Evolutionary conservation across 2,888 invertebrate genomes (phyloP).

Genomic region (Reticulitermes lucifugus): DNA sequence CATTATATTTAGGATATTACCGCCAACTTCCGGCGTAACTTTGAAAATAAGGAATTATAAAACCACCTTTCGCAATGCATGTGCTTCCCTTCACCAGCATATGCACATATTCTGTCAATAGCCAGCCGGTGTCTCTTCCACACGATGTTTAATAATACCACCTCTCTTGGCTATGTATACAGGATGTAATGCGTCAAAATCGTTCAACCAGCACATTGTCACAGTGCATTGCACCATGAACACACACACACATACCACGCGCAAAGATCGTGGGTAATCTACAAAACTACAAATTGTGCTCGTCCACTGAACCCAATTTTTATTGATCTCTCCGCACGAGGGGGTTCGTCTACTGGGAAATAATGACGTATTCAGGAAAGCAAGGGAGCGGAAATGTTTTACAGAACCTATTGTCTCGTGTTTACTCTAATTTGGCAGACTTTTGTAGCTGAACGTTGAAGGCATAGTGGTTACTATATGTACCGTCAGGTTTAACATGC

Average conservation of each 20-base stretch:
- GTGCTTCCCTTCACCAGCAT: background rate
- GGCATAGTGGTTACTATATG: too few species aligned
- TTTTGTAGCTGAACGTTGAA: too few species aligned
- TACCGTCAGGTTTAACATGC: too few species aligned
- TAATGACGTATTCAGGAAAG: background rate
- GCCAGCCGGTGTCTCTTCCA: background rate
- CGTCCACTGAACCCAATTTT: constrained; percentile 2
- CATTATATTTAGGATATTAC: too few species aligned
- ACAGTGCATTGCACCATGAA: background rate
- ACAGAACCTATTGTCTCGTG: too few species aligned
- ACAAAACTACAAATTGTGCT: background rate
- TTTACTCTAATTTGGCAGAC: too few species aligned
- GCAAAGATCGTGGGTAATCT: background rate
- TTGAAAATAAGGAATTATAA: too few species aligned
- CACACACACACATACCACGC: background rate
- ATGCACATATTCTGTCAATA: background rate
- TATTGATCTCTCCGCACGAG: background rate
- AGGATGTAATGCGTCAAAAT: background rate
- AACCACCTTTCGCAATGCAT: too few species aligned
- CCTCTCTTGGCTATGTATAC: background rate
- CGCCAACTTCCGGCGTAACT: too few species aligned
- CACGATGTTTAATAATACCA: background rate
- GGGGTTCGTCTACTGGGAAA: background rate
- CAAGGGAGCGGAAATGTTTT: background rate
- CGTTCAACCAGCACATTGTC: background rate